Percentiles rank a stretch among this genome's conserved stretches.
Evolutionary conservation across 2,797 vertebrate species (phyloP).

Genomic region (Syndactyla subalaris): DNA sequence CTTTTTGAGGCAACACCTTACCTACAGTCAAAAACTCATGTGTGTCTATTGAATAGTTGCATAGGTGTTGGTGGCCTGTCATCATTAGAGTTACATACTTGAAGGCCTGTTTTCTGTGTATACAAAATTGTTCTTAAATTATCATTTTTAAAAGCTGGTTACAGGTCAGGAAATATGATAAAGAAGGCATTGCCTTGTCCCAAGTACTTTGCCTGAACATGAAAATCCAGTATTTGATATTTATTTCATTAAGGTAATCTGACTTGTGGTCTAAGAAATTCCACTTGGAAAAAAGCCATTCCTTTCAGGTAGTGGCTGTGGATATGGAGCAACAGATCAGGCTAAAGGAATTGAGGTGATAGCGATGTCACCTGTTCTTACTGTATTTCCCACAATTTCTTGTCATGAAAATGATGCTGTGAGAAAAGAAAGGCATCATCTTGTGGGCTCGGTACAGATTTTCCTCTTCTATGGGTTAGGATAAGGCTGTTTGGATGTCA

Average conservation of each 20-base stretch:
- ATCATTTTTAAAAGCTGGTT: background rate
- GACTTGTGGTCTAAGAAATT: background rate
- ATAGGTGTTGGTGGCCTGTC: background rate
- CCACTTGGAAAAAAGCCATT: background rate
- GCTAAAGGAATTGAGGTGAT: background rate
- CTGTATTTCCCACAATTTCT: background rate
- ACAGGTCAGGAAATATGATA: background rate
- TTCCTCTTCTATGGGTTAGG: background rate
- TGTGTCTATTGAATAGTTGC: background rate
- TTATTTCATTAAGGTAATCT: background rate
- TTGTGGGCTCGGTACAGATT: background rate
- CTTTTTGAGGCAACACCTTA: background rate
- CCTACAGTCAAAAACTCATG: background rate
- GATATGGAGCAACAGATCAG: background rate
- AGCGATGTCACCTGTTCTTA: background rate
- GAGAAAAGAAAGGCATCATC: background rate
- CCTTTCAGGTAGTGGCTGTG: constrained; percentile 1
- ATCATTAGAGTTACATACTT: background rate
- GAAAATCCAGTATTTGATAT: background rate
- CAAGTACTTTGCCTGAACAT: background rate
- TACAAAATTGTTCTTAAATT: background rate
- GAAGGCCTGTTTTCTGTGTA: background rate
- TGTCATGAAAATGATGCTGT: background rate
- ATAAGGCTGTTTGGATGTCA: background rate
- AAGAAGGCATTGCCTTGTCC: background rate